A percentile compares a stretch with the other conserved stretches of the same genome.
Conservation (phyloP, 2,888 invertebrate species). For the Erebia aethiops region DNA sequence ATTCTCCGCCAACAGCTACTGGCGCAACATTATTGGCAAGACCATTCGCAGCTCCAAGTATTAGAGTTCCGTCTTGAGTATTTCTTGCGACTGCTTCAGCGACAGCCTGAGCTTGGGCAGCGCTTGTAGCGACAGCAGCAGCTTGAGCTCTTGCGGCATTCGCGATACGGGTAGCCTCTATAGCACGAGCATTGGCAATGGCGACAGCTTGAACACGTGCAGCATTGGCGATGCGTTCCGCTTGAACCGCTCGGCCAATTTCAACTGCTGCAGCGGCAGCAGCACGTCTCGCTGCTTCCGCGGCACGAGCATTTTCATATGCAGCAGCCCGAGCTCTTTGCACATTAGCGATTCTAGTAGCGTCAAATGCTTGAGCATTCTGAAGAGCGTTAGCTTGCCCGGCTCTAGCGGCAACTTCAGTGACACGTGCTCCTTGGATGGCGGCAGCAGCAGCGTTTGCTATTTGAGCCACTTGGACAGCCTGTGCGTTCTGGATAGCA, state of each 20-base stretch:
- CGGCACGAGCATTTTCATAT: constrained; percentile 70
- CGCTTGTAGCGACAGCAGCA: constrained; percentile 62
- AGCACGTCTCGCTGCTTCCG: constrained; percentile 71
- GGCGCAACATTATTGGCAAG: constrained; percentile 32
- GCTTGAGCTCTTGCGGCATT: constrained; percentile 65
- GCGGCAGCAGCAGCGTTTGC: constrained; percentile 74
- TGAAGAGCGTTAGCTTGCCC: constrained; percentile 70
- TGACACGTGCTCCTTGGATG: constrained; percentile 71
- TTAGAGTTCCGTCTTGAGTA: constrained; percentile 63
- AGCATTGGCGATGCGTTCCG: constrained; percentile 71
- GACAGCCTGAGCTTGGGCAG: constrained; percentile 67
- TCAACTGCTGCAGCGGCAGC: constrained; percentile 61
- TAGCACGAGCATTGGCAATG: constrained; percentile 72
- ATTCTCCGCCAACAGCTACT: constrained; percentile 36
- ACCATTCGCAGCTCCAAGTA: constrained; percentile 54
- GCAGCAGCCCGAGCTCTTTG: constrained; percentile 76
- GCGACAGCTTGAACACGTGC: constrained; percentile 73
- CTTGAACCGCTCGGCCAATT: constrained; percentile 63
- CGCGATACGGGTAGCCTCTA: constrained; percentile 73
- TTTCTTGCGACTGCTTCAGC: constrained; percentile 67
- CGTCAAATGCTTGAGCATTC: constrained; percentile 74
- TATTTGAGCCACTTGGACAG: constrained; percentile 71
- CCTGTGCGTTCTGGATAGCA: constrained; percentile 76
- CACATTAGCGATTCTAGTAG: constrained; percentile 69
- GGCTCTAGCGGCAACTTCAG: constrained; percentile 72